Evolutionary conservation across 2,797 vertebrate genomes (phyloP), one percentile per base, ranked within the genome.

Genomic region (Sebastes dallii): DNA sequence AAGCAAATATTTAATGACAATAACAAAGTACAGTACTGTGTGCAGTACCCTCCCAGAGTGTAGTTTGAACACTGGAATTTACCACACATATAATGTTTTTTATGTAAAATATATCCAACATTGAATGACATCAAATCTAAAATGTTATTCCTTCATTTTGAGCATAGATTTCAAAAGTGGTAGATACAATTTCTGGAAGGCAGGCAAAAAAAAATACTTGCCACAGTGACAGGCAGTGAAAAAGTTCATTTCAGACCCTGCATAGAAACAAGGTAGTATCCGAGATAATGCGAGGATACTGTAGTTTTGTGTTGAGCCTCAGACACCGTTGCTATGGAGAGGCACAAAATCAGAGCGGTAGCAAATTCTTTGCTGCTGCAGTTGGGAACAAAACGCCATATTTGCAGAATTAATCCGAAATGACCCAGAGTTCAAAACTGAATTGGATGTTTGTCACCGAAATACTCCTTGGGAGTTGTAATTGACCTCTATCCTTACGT

Each of bases 81-180:
- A 42, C 39, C 39, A 39, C 0, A 0, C 2, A 39, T 39, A 39
- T 6, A 42, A 42, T 42, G 3, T 42, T 42, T 42, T 16, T 42
- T 2, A 16, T 42, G 0, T 42, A 42, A 42, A 16, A 42, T 42
- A 42, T 42, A 42, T 42, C 39, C 0, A 42, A 42, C 39, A 7
- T 0, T 42, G 0, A 42, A 42, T 42, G 14, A 42, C 14, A 42
- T 42, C 1, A 42, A 16, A 16, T 16, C 39, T 16, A 42, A 16
- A 42, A 42, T 16, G 39, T 1, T 1, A 42, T 42, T 42, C 39
- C 39, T 42, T 42, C 39, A 46, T 46, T 46, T 46, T 46, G 42
- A 46, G 42, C 42, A 18, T 18, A 18, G 42, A 46, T 46, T 46
- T 18, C 6, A 42, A 2, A 46, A 46, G 16, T 42, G 39, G 39